A percentile compares a stretch with the other conserved stretches of the same genome.
These are phyloP conservation scores for Regulus satrapa DNA, from an alignment of 2,113 vertebrate species.

Conservation along the genomic window DNA sequence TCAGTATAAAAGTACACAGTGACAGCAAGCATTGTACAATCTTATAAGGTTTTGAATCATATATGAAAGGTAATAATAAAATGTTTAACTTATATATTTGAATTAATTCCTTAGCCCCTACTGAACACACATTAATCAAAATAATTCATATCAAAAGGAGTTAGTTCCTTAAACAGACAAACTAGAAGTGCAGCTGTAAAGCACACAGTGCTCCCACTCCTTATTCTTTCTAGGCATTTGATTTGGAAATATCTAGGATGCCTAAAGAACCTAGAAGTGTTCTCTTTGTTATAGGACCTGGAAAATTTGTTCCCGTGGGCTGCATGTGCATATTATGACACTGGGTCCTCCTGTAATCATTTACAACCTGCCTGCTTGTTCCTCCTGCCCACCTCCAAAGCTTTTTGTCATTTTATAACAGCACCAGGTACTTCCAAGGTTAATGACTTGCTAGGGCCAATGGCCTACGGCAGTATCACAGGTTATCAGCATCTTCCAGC, in stretches of 20 bases:
- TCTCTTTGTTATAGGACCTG: neutral
- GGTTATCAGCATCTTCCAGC: constrained; percentile 69
- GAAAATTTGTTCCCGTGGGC: neutral
- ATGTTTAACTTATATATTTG: neutral
- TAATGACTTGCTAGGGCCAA: constrained; percentile 60
- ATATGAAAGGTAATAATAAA: neutral
- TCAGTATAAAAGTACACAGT: neutral
- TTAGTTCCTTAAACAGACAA: neutral
- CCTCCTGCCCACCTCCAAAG: neutral
- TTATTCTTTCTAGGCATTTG: neutral
- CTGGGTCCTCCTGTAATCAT: neutral
- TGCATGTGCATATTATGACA: neutral
- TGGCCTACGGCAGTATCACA: constrained; percentile 50
- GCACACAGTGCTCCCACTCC: accelerated
- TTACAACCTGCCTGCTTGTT: neutral
- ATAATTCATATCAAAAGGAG: neutral
- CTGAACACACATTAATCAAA: neutral
- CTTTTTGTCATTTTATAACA: constrained; percentile 44
- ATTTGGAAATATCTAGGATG: neutral
- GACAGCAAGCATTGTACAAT: neutral
- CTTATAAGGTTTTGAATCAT: neutral
- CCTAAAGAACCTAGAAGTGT: neutral
- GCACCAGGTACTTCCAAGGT: constrained; percentile 63
- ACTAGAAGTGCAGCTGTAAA: neutral
- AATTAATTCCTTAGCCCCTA: neutral